Percentiles rank a stretch among this genome's conserved stretches.
These are phyloP conservation scores for Scolopax bukidnonensis DNA, from an alignment of 2,797 vertebrate species.

Conservation along the genomic window DNA sequence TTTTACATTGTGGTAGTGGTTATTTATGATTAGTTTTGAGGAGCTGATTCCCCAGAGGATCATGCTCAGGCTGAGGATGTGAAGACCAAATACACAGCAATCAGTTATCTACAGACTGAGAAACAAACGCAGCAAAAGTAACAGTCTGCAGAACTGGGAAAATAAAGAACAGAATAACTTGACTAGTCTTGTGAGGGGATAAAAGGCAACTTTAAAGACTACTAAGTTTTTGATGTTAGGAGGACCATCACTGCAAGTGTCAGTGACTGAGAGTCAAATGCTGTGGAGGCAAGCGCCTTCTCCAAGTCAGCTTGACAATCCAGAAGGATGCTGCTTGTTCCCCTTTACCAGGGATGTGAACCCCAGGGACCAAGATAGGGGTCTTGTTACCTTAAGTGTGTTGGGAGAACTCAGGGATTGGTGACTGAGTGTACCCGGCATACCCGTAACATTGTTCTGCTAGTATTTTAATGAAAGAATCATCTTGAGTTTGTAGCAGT, in stretches of 20 bases:
- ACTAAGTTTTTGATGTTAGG: neutral
- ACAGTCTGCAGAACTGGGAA: neutral
- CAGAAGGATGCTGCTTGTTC: neutral
- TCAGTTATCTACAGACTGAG: neutral
- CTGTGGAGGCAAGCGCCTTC: neutral
- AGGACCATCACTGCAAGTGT: neutral
- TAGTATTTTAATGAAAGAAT: neutral
- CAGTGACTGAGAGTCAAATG: neutral
- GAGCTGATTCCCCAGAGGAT: neutral
- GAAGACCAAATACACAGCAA: neutral
- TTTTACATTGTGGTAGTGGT: neutral
- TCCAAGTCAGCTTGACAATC: neutral
- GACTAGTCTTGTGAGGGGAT: neutral
- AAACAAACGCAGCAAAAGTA: neutral
- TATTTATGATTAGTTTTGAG: neutral
- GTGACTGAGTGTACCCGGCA: rapidly evolving
- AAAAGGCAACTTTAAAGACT: neutral
- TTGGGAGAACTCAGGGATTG: neutral
- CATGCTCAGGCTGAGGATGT: neutral
- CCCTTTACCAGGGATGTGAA: neutral
- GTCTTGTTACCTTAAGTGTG: neutral
- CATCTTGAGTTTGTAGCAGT: neutral
- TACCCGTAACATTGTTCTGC: neutral
- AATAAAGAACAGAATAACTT: neutral
- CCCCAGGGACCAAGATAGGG: neutral